These are phyloP conservation scores for Neolamprologus devosi DNA, from an alignment of 2,113 vertebrate species.

Conservation along the genomic window DNA sequence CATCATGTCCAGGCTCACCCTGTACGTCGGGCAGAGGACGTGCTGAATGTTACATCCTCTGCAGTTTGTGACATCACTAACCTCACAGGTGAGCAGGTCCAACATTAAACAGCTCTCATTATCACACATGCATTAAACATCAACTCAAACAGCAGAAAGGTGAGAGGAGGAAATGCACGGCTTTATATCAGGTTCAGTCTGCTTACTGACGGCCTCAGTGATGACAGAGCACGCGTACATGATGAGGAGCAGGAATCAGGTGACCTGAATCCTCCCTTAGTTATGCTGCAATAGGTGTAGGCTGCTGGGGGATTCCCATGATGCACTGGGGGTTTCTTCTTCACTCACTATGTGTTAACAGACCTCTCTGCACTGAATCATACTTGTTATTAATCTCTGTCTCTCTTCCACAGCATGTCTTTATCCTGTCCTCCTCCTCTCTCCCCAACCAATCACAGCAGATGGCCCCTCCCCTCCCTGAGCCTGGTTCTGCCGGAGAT, in stretches of 20 bases:
- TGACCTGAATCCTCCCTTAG: background rate
- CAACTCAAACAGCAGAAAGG: background rate
- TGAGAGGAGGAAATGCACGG: background rate
- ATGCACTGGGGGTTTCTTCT: background rate
- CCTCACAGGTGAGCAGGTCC: background rate
- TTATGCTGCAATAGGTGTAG: rapidly evolving
- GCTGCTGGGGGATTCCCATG: background rate
- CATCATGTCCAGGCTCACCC: constrained; percentile 97
- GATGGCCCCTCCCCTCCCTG: background rate
- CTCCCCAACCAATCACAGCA: too few relatives aligned
- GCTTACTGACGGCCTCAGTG: background rate
- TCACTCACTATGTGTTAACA: rapidly evolving
- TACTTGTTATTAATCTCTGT: rapidly evolving
- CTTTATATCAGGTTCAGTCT: background rate
- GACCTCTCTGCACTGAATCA: background rate
- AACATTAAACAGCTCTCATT: background rate
- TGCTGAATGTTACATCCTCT: background rate
- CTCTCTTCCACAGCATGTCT: background rate
- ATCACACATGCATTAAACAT: background rate
- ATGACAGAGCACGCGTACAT: background rate
- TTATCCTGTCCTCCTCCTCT: background rate
- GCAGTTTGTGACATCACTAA: background rate
- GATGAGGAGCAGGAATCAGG: background rate
- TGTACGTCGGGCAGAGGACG: constrained; percentile 27
- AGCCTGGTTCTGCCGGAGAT: rapidly evolving